Percentiles rank a stretch among this genome's conserved stretches.
These are phyloP conservation scores for Leptobrachium leishanense DNA, from an alignment of 2,113 vertebrate genomes.

Conservation along the genomic window DNA sequence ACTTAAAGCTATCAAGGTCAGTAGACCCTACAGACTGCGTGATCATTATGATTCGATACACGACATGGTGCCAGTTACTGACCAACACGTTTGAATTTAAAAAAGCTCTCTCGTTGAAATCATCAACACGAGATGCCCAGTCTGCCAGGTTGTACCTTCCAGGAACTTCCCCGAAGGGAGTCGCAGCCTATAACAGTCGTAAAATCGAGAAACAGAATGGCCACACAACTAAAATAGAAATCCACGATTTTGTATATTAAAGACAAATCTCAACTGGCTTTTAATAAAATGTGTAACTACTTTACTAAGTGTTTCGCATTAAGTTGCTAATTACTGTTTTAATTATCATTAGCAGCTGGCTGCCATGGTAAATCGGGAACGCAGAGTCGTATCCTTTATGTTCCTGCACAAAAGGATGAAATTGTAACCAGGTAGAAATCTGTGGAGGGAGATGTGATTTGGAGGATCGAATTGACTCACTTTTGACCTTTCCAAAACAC, in stretches of 20 bases:
- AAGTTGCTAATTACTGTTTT: slow-evolving; percentile 46
- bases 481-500: background rate
- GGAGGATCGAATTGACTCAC: background rate
- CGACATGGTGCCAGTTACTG: slow-evolving; percentile 23
- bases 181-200: background rate
- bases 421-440: slow-evolving; percentile 13
- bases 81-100: slow-evolving; percentile 31
- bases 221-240: background rate
- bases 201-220: background rate
- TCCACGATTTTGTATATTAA: background rate
- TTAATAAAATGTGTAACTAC: slow-evolving; percentile 47
- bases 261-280: slow-evolving; percentile 25
- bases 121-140: slow-evolving; percentile 3
- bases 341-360: slow-evolving; percentile 47
- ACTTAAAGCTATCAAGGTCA: no score
- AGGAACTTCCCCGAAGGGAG: background rate
- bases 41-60: background rate
- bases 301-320: slow-evolving; percentile 24
- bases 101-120: background rate
- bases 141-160: slow-evolving; percentile 8
- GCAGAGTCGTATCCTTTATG: slow-evolving; percentile 24
- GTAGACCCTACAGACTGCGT: no score
- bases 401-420: slow-evolving; percentile 26
- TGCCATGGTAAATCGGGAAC: slow-evolving; percentile 23
- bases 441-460: background rate